phyloP scores from a whole-genome alignment of 2,797 vertebrate genomes.

The Lutra lutra region DNA sequence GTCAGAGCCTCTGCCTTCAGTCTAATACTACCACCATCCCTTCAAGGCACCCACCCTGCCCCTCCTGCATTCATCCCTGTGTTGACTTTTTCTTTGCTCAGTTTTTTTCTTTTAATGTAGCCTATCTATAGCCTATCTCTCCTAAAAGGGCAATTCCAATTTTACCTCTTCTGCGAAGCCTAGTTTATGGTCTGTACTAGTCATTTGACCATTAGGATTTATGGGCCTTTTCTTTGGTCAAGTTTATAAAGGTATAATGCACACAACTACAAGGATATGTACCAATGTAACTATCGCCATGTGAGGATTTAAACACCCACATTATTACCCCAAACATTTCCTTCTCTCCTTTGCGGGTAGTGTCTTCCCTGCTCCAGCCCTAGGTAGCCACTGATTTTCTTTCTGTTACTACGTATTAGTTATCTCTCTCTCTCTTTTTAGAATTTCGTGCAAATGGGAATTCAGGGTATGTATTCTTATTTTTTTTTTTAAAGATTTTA shows the following conservation, averaged over 20 bases:
- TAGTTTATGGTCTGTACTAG: background rate
- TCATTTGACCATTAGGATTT: background rate
- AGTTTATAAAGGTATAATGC: background rate
- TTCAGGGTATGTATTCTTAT: background rate
- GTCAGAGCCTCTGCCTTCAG: background rate
- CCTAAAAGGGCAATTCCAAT: background rate
- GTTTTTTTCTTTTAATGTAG: background rate
- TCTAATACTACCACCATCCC: background rate
- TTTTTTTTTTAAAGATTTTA: too few species aligned
- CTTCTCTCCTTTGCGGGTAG: background rate
- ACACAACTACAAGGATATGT: background rate
- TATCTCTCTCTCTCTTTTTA: background rate
- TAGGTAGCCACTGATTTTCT: background rate
- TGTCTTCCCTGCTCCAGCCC: background rate
- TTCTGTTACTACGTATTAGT: background rate
- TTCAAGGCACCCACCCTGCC: background rate
- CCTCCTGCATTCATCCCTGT: background rate
- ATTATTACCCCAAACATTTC: background rate
- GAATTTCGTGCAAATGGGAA: conserved; percentile 11
- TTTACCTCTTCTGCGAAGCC: background rate
- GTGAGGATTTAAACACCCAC: background rate
- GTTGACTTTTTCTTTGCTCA: background rate
- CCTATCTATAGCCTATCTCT: background rate
- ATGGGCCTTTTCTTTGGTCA: background rate
- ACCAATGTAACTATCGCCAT: background rate